phyloP scores from a whole-genome alignment of 2,888 invertebrate genomes.

The Philonicus albiceps region DNA sequence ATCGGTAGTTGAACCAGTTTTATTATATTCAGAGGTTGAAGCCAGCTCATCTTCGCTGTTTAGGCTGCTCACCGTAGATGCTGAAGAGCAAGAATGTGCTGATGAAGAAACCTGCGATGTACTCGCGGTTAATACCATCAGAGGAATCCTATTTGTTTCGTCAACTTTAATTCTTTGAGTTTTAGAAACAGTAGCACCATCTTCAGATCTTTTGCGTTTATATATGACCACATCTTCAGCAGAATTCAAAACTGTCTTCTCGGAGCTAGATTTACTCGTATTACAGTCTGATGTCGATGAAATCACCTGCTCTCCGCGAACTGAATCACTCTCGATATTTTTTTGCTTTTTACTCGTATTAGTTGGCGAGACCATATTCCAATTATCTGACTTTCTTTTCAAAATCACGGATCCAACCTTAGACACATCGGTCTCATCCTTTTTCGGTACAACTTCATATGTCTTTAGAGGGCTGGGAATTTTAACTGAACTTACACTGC shows the following conservation, averaged over 20 bases:
- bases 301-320: not conserved
- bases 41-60: not conserved
- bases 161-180: conserved; percentile 13
- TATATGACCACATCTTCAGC: not conserved
- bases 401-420: conserved; percentile 59
- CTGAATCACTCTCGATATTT: not conserved
- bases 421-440: conserved; percentile 54
- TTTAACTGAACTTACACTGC: conserved; percentile 17
- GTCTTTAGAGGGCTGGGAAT: conserved; percentile 16
- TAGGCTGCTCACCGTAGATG: not conserved
- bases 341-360: conserved; percentile 41
- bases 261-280: not conserved
- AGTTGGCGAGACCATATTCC: conserved; percentile 42
- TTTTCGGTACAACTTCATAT: conserved; percentile 44
- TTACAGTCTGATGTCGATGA: conserved; percentile 7
- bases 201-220: conserved; percentile 42
- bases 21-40: not conserved
- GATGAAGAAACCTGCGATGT: conserved; percentile 3
- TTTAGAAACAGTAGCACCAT: not conserved
- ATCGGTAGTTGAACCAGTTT: not conserved
- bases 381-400: conserved; percentile 57
- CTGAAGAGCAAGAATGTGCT: not conserved
- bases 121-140: not conserved
- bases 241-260: not conserved
- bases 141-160: conserved; percentile 5